phyloP scores from a whole-genome alignment of 1,140 invertebrate genomes.

The Drosophila parvula region DNA sequence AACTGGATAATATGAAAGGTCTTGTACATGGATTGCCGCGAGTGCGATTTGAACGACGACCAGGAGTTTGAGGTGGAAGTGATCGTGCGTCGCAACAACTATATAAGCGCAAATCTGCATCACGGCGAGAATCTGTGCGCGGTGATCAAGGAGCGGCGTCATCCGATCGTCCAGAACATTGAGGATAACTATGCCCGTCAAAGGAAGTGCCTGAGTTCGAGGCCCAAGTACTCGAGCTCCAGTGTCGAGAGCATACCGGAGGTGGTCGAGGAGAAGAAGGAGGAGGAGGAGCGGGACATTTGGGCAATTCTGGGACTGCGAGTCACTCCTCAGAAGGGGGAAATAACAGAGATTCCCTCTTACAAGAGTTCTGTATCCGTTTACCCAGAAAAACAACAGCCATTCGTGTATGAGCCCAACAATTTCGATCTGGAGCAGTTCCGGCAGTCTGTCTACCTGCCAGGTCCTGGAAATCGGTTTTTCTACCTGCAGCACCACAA shows the following conservation, averaged over 20 bases:
- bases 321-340: neutral
- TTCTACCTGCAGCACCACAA: conserved; percentile 53
- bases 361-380: neutral
- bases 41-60: conserved; percentile 46
- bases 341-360: too few species aligned
- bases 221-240: conserved; percentile 5
- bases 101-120: conserved; percentile 13
- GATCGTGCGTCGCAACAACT: conserved; percentile 67
- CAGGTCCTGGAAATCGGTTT: conserved; percentile 65
- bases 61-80: conserved; percentile 64
- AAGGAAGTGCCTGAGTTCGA: neutral
- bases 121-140: conserved; percentile 23
- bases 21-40: conserved; percentile 57
- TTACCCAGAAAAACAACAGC: neutral
- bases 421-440: conserved; percentile 53
- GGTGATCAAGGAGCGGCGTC: conserved; percentile 10
- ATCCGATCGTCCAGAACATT: conserved; percentile 49
- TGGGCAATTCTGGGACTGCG: conserved; percentile 42
- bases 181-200: neutral
- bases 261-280: conserved; percentile 7
- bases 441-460: conserved; percentile 42
- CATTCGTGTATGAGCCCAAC: conserved; percentile 56
- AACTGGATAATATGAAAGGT: conserved; percentile 4
- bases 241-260: neutral
- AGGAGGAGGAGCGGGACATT: conserved; percentile 57